phyloP scores from a whole-genome alignment of 2,888 invertebrate genomes.

The Leistus spinibarbis region DNA sequence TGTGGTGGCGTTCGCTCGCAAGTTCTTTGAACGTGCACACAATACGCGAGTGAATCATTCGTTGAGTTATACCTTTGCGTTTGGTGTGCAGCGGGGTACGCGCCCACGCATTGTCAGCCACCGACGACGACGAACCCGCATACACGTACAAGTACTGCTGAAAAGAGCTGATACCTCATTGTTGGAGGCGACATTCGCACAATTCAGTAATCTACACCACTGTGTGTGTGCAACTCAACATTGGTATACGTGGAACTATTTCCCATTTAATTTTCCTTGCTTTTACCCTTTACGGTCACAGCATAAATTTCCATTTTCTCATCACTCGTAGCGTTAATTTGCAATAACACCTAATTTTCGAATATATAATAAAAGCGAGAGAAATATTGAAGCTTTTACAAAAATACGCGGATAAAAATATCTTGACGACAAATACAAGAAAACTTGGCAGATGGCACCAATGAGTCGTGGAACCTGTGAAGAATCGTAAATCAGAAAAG shows the following conservation, averaged over 20 bases:
- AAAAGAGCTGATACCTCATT: background rate
- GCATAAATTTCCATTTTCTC: no score
- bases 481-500: conserved; percentile 5
- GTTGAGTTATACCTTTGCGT: background rate
- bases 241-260: background rate
- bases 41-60: background rate
- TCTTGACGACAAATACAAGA: background rate
- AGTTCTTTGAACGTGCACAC: background rate
- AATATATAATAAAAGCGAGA: no score
- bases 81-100: background rate
- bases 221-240: background rate
- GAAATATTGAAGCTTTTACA: no score
- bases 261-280: background rate
- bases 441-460: background rate
- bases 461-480: background rate
- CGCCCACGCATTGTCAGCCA: background rate
- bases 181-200: background rate
- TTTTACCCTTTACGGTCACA: no score
- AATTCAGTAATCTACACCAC: background rate
- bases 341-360: no score
- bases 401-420: no score
- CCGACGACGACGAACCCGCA: background rate
- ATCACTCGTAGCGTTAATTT: no score
- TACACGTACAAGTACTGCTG: background rate
- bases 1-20: background rate